Evolutionary conservation across 2,888 invertebrate species (phyloP), one percentile per base, ranked within the genome.

Genomic region (Lycia hirtaria): DNA sequence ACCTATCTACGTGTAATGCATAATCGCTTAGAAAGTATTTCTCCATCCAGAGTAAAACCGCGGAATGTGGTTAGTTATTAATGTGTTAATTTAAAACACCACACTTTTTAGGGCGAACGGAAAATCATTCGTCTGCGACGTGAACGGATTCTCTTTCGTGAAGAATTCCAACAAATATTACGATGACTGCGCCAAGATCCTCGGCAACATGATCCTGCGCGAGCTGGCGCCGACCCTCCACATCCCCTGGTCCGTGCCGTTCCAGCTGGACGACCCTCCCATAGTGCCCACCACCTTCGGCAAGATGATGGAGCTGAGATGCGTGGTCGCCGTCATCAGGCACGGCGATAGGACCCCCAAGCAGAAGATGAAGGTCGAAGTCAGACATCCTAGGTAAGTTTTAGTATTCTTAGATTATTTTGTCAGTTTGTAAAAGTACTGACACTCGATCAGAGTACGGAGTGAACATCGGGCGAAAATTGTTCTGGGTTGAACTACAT

Each of bases 361-460:
- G 83, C 99, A 99, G 92, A 99, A 99, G 92, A 99, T 99, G 99
- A 99, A 99, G 88, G 99, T 99, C 68, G 99, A 99, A 93, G 99
- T 99, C 10, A 94, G 98, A 48, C 98, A 99, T 93, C 97, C 96
- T 2, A 97, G 98, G 97, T 97, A 86, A 84, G 92, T 81, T 35
- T 28, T 41, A 26, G 10, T 56, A 38, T 12, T 38, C n/a, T 40
- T 40, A 12, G 22, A 22, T 38, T 5, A 0, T 22, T 38, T 20
- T 22, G 22, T 4, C 5, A 22, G 3, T 5, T 22, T 22, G n/a
- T n/a, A n/a, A n/a, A n/a, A n/a, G n/a, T n/a, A n/a, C n/a, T n/a
- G n/a, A n/a, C n/a, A n/a, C n/a, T n/a, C n/a, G n/a, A n/a, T n/a
- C n/a, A n/a, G n/a, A n/a, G n/a, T n/a, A n/a, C n/a, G n/a, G n/a